These are phyloP conservation scores for Spongia lamella DNA, from an alignment of 37 sponge, comb jelly and placozoan genomes.

Conservation along the genomic window DNA sequence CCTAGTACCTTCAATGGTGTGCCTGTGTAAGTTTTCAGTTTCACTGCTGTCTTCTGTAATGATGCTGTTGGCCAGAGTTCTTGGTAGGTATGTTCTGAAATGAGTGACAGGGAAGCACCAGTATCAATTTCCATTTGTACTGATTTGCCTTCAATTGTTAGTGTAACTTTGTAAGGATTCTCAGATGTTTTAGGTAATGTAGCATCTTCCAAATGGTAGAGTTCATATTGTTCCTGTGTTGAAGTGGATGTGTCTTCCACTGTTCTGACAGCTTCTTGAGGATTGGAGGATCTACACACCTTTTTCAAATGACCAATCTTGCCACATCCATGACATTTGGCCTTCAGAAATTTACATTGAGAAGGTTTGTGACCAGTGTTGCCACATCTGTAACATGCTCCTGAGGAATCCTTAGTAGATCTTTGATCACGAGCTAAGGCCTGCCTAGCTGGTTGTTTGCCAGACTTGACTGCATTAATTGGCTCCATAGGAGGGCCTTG, in stretches of 20 bases:
- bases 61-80: not conserved
- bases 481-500: not conserved
- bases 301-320: conserved; percentile 1
- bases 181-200: not conserved
- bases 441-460: not conserved
- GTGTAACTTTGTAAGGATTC: not conserved
- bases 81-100: not conserved
- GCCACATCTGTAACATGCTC: not conserved
- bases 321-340: not conserved
- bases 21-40: conserved; percentile 1
- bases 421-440: too few relatives aligned
- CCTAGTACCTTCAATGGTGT: not conserved
- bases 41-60: not conserved
- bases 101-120: conserved; percentile 1
- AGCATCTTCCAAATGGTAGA: not conserved
- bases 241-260: not conserved
- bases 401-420: too few relatives aligned
- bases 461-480: not conserved
- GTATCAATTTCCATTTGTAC: not conserved
- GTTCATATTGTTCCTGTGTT: not conserved
- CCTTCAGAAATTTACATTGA: not conserved
- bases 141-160: not conserved
- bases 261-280: too few relatives aligned
- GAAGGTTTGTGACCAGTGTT: not conserved
- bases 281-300: not conserved